Conservation (phyloP, 2,113 vertebrate genomes). For the Lipotes vexillifer region DNA sequence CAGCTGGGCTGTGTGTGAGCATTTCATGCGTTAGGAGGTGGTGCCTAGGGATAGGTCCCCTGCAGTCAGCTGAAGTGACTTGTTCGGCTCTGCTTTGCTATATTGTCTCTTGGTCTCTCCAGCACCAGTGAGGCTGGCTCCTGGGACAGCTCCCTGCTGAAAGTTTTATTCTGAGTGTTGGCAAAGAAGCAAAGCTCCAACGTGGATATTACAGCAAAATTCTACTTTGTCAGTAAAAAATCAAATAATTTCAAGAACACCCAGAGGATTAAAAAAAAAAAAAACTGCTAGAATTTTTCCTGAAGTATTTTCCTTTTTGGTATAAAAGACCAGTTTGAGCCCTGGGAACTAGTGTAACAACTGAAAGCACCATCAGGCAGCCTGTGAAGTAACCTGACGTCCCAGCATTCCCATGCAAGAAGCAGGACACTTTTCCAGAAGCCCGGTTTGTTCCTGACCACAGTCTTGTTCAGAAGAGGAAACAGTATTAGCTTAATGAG, state of each 20-base stretch:
- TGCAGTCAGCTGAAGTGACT: background rate
- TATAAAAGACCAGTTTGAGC: background rate
- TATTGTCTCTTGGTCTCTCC: background rate
- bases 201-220: background rate
- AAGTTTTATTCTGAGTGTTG: background rate
- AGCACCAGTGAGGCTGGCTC: background rate
- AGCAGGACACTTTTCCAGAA: no score
- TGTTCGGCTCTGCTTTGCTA: background rate
- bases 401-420: background rate
- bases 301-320: background rate
- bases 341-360: background rate
- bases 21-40: no score
- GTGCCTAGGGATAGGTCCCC: rapidly evolving
- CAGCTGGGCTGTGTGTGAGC: background rate
- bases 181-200: background rate
- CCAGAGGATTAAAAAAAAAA: background rate
- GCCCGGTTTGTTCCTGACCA: rapidly evolving
- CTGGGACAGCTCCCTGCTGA: background rate
- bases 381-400: rapidly evolving
- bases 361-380: background rate
- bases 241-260: background rate
- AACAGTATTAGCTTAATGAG: background rate
- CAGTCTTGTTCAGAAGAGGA: background rate
- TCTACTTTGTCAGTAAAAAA: background rate
- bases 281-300: background rate